Percentiles rank a stretch among this genome's conserved stretches.
Conservation (phyloP, 2,113 vertebrate genomes). For the Laticauda laticaudata region DNA sequence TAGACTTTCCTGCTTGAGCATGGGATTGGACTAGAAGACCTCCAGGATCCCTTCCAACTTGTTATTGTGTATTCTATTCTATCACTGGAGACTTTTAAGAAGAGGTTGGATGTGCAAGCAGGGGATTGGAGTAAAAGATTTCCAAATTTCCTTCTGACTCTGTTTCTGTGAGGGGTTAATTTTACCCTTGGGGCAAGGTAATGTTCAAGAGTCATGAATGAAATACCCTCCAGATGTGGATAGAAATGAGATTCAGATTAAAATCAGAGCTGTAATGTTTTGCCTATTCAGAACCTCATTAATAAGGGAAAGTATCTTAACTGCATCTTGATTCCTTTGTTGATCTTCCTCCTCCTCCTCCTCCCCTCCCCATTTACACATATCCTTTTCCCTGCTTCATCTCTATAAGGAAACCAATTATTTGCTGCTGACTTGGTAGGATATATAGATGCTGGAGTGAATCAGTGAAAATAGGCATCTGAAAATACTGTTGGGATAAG, state of each 20-base stretch:
- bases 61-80: no score
- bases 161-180: neutral
- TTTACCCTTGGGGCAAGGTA: neutral
- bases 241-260: neutral
- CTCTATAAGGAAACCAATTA: neutral
- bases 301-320: neutral
- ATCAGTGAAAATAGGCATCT: neutral
- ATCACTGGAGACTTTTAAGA: no score
- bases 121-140: no score
- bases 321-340: neutral
- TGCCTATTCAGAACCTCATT: neutral
- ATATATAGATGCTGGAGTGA: neutral
- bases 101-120: no score
- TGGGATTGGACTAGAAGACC: no score
- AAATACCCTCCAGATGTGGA: neutral
- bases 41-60: no score
- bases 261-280: neutral
- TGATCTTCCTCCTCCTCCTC: neutral
- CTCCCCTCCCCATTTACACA: neutral
- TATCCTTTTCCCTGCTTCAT: neutral
- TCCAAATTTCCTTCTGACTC: neutral
- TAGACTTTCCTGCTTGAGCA: neutral
- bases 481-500: neutral
- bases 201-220: neutral
- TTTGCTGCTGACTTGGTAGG: neutral